Percentiles rank a stretch among this genome's conserved stretches.
Evolutionary conservation across 2,888 invertebrate species (phyloP).

Genomic region (Coelinius sp.): DNA sequence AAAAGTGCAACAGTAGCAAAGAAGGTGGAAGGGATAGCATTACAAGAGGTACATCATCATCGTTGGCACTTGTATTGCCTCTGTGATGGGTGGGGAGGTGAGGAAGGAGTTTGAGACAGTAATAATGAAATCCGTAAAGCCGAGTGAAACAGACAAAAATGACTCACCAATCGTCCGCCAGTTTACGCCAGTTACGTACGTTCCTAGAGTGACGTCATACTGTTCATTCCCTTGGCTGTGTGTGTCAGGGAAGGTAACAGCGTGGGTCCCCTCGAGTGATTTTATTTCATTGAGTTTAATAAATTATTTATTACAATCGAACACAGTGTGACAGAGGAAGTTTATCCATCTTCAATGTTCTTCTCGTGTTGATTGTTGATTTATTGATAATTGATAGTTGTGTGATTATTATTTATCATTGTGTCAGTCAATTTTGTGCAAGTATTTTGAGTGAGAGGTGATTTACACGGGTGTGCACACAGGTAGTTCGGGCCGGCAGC

Average conservation of each 20-base stretch:
- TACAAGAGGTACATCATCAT: too few relatives aligned
- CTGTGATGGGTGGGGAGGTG: too few relatives aligned
- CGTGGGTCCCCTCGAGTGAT: neutral
- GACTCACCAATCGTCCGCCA: neutral
- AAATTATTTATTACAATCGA: slow-evolving; percentile 14
- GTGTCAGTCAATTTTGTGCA: neutral
- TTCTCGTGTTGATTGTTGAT: neutral
- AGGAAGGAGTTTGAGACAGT: too few relatives aligned
- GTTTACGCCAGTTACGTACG: neutral
- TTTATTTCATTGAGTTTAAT: neutral
- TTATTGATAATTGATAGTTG: neutral
- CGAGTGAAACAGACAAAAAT: too few relatives aligned
- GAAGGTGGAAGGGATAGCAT: too few relatives aligned
- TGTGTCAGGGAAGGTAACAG: neutral
- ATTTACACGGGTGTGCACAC: slow-evolving; percentile 34
- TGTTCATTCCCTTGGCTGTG: neutral
- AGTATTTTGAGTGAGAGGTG: slow-evolving; percentile 22
- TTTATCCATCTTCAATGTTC: too few relatives aligned
- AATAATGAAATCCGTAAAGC: too few relatives aligned
- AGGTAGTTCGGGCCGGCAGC: slow-evolving; percentile 50
- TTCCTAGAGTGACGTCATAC: neutral
- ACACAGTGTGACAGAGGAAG: neutral
- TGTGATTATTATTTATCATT: slow-evolving; percentile 34
- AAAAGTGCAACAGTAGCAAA: too few relatives aligned
- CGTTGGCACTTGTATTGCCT: too few relatives aligned